Conservation (phyloP, 2,113 vertebrate species). For the Regulus satrapa region DNA sequence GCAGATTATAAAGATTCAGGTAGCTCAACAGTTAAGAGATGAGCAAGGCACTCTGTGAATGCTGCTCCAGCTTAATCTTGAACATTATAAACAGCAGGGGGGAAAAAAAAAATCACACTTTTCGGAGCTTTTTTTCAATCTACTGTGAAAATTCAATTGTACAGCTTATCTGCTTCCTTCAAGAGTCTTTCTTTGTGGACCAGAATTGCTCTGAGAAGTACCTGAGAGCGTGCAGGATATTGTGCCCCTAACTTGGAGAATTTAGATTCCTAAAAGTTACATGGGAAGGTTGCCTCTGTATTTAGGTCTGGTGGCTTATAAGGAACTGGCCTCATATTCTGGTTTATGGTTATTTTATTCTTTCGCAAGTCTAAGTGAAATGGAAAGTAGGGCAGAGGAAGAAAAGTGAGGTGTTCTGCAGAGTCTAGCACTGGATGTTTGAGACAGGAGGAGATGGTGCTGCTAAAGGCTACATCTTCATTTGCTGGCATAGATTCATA, state of each 20-base stretch:
- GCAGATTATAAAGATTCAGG: neutral
- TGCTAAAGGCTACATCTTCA: neutral
- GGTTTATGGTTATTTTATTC: neutral
- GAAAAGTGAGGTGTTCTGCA: neutral
- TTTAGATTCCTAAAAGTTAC: neutral
- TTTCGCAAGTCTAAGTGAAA: neutral
- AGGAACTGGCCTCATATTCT: neutral
- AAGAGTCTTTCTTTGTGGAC: neutral
- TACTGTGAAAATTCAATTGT: neutral
- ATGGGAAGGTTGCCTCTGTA: neutral
- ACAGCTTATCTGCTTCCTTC: neutral
- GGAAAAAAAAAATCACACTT: neutral
- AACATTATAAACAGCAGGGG: neutral
- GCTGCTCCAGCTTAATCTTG: neutral
- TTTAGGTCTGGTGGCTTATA: neutral
- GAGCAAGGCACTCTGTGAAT: neutral
- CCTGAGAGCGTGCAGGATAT: neutral
- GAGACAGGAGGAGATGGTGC: neutral
- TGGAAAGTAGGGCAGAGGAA: neutral
- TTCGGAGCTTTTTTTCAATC: neutral
- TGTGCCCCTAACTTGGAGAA: neutral
- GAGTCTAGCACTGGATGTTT: neutral
- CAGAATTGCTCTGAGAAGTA: neutral
- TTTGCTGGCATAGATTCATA: neutral
- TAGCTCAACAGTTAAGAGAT: neutral